Evolutionary conservation across 64 coral and sea anemone species (phyloP).

Genomic region (Montipora cactus): DNA sequence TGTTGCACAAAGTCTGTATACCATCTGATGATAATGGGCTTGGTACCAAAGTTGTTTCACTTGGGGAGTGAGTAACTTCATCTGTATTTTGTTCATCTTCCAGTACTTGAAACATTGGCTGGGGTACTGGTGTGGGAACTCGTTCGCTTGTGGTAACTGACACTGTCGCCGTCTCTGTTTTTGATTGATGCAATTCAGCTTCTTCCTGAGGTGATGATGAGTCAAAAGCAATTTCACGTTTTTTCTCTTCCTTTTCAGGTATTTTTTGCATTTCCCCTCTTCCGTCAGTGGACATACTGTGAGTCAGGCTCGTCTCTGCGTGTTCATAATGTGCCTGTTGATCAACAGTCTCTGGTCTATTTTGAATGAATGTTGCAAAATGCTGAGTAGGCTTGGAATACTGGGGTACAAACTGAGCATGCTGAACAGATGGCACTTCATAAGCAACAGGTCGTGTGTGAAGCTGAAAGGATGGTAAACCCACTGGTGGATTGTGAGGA

Average conservation of each 20-base stretch:
- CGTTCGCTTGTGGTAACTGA: neutral
- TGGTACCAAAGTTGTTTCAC: slow-evolving; percentile 29
- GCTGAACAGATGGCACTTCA: slow-evolving; percentile 15
- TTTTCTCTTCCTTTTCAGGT: slow-evolving; percentile 13
- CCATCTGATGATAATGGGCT: slow-evolving; percentile 41
- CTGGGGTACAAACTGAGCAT: slow-evolving; percentile 23
- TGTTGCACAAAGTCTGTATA: slow-evolving; percentile 28
- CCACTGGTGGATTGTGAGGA: neutral
- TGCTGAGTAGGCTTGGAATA: slow-evolving; percentile 6
- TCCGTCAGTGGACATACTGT: neutral
- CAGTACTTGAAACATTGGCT: neutral
- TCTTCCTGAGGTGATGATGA: slow-evolving; percentile 19
- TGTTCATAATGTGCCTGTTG: slow-evolving; percentile 25
- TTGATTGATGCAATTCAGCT: neutral
- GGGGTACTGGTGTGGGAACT: neutral
- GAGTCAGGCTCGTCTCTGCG: neutral
- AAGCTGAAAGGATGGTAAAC: neutral
- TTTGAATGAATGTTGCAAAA: slow-evolving; percentile 14
- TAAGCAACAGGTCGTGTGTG: neutral
- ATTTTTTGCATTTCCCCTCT: neutral
- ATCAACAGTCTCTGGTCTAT: neutral
- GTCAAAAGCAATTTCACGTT: neutral
- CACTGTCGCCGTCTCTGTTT: neutral
- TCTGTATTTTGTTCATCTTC: neutral
- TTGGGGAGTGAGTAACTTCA: neutral